Base-by-base conservation (phyloP, 2,888 invertebrate genomes). In the Empis livida region DNA sequence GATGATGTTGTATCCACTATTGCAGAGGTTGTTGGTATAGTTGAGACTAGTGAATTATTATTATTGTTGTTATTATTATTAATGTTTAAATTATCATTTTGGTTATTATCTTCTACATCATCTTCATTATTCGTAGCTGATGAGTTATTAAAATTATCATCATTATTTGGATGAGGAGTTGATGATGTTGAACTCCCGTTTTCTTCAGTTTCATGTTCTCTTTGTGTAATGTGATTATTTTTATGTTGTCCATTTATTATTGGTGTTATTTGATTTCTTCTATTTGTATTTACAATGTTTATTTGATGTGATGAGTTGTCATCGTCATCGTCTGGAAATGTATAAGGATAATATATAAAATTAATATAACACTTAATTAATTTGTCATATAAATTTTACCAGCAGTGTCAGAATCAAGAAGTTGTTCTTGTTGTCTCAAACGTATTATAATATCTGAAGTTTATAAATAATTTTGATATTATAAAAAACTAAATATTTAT, bases 351-450 rank as follows among this genome's bases (percentile, higher is more conserved):
- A 27, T 27, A 27, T 20, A 20, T 20, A 20, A 20, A 5, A 20
- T 20, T 20, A 5, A 20, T 20, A 5, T 20, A 27, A 8, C 5
- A 9, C 9, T 27, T 27, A 27, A 5, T 27, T 27, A 27, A 8
- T 27, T 27, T 27, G 8, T 27, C 8, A 27, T 4, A 6, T 27
- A 27, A 27, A 8, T 8, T 27, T 8, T 27, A 27, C 23, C 23
- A 10, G 16, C 16, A 38, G 11, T 39, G 17, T 41, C 41, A n/a
- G 41, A 41, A 41, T 55, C 54, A 16, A 56, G 50, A 39, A 55
- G 50, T 38, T 68, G 67, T 51, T 56, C 56, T 50, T 77, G 71
- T 65, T 76, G 71, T 48, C 74, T 71, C 63, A 76, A 72, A 54
- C 75, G 65, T 55, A 74, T 75, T 38, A 56, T 55, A 38, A 57